phyloP scores from a whole-genome alignment of 2,113 vertebrate species.

The Hydrochoerus hydrochaeris region DNA sequence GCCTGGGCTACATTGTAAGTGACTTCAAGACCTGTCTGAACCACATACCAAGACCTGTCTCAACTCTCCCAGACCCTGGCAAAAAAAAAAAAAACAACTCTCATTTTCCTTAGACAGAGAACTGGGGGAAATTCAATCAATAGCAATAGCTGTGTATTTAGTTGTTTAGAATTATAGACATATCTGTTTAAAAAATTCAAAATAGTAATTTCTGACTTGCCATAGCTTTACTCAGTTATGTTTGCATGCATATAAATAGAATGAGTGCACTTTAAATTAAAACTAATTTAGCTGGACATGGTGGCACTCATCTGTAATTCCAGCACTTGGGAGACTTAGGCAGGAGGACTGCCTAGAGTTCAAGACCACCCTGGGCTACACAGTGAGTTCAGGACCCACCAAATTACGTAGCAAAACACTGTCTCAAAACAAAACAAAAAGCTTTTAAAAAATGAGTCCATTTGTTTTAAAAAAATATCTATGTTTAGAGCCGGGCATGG shows the following conservation, averaged over 20 bases:
- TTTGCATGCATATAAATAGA: neutral
- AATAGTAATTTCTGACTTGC: neutral
- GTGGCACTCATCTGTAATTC: neutral
- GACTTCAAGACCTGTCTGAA: neutral
- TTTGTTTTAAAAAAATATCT: neutral
- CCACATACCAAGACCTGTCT: neutral
- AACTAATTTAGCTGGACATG: neutral
- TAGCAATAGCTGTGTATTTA: neutral
- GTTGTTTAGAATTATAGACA: neutral
- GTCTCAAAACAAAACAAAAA: neutral
- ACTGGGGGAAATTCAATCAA: neutral
- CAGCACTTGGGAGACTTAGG: neutral
- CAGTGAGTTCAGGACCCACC: neutral
- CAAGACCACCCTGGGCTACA: neutral
- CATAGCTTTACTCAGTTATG: neutral
- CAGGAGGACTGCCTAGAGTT: neutral
- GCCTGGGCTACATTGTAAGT: neutral
- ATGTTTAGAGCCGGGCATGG: too few relatives aligned
- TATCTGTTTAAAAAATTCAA: neutral
- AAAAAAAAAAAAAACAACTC: neutral
- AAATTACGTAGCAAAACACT: neutral
- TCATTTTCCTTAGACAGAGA: neutral
- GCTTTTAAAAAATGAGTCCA: neutral
- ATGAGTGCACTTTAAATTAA: neutral
- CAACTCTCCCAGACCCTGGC: neutral